These are phyloP conservation scores for Drosophila orena DNA, from an alignment of 1,140 invertebrate genomes.

Conservation along the genomic window DNA sequence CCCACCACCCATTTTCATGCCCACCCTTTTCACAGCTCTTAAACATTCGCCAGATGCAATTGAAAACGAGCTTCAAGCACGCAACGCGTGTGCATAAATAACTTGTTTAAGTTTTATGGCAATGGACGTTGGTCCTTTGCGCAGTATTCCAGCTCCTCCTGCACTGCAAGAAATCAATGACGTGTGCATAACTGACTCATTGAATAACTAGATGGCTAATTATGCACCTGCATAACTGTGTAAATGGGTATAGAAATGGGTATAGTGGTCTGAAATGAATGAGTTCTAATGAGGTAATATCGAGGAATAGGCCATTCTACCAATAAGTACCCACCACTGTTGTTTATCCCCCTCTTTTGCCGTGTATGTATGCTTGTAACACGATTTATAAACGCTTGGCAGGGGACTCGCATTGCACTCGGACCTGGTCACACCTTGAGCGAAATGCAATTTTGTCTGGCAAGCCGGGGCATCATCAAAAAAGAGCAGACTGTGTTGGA, in stretches of 20 bases:
- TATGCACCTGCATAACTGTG: too few relatives aligned
- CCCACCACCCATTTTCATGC: neutral
- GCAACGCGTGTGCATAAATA: conserved; percentile 79
- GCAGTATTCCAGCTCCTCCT: conserved; percentile 15
- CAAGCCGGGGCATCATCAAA: conserved; percentile 32
- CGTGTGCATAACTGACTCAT: too few relatives aligned
- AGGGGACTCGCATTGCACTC: conserved; percentile 48
- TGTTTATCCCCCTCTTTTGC: too few relatives aligned
- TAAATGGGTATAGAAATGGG: too few relatives aligned
- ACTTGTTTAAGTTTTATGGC: conserved; percentile 81
- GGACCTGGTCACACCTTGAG: conserved; percentile 68
- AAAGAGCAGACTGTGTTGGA: neutral
- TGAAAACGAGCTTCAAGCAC: conserved; percentile 66
- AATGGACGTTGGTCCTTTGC: conserved; percentile 49
- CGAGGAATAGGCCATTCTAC: too few relatives aligned
- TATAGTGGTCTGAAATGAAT: too few relatives aligned
- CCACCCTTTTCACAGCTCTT: conserved; percentile 1
- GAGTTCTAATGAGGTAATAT: too few relatives aligned
- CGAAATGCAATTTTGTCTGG: conserved; percentile 74
- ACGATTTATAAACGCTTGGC: conserved; percentile 69
- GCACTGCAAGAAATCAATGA: neutral
- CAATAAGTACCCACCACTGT: too few relatives aligned
- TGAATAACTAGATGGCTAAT: too few relatives aligned
- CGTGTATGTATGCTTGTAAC: conserved; percentile 57
- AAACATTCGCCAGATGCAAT: conserved; percentile 60